These are phyloP conservation scores for Herpetotheres cachinnans DNA, from an alignment of 2,113 vertebrate genomes.

Conservation along the genomic window DNA sequence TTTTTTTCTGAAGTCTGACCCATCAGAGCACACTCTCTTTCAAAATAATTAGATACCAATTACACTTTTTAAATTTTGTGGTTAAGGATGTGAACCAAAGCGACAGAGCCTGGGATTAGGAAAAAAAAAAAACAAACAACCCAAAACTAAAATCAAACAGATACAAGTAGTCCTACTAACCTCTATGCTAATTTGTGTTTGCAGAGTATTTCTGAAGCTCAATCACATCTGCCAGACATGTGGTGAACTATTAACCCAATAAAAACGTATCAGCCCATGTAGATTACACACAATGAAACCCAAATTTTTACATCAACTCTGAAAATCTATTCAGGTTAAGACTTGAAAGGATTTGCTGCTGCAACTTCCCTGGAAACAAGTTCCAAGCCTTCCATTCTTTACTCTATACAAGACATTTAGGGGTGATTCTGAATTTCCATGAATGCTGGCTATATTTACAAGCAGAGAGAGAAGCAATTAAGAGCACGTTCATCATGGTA, in stretches of 20 bases:
- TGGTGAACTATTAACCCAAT: background rate
- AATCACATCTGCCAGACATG: background rate
- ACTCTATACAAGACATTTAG: background rate
- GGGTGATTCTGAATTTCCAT: background rate
- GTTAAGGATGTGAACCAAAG: background rate
- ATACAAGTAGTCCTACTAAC: no score
- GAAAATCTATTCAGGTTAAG: background rate
- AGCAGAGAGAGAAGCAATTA: background rate
- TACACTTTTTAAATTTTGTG: background rate
- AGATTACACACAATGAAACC: background rate
- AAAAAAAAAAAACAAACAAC: background rate
- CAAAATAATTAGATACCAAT: background rate
- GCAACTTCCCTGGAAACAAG: background rate
- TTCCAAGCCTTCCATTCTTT: background rate
- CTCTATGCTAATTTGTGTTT: no score
- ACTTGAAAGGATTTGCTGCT: background rate
- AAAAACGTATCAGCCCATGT: fast-evolving
- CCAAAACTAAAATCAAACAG: background rate
- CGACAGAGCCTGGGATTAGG: background rate
- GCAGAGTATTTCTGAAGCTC: background rate
- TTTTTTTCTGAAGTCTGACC: background rate
- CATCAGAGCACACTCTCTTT: background rate
- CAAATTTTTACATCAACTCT: background rate
- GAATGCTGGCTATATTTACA: background rate
- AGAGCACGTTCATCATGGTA: background rate